Evolutionary conservation across 2,797 vertebrate genomes (phyloP), one percentile per base, ranked within the genome.

Genomic region (Myotis findleyi): DNA sequence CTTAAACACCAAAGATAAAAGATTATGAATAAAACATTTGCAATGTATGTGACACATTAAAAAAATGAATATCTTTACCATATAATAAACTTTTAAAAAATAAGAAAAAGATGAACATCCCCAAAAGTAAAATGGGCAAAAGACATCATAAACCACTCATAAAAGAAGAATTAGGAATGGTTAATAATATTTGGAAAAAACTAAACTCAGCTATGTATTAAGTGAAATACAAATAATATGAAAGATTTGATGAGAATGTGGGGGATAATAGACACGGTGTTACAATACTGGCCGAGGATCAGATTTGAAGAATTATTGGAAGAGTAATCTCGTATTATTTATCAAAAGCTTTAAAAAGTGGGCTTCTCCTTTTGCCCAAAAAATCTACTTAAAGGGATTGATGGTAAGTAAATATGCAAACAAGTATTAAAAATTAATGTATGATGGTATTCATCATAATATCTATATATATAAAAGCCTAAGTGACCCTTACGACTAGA

Each of bases 21-120:
- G 76, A 72, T 44, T 72, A 38, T 77, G 33, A 86, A 51, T 85
- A 51, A 95, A 91, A 68, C 25, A 73, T 79, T 87, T 93, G 47
- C 8, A 73, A 49, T 55, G 9, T 62, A 59, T 77, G 44, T 66
- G 68, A 76, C n/a, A 53, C 27, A 84, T 83, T 47, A 49, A 57
- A 83, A 94, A 41, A 71, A 64, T 59, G 57, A 64, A n/a, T 44
- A 73, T 73, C 5, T 2, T 57, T 71, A 87, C 11, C 33, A 30
- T 44, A 69, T 75, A 38, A 75, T 89, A 41, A 82, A 23, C 21
- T 86, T n/a, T 53, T 75, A 25, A 89, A 87, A 87, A 84, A 62
- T 62, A 83, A 87, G 75, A 87, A 81, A 88, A 85, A 83, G 20
- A 80, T 44, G 59, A 71, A 64, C 2, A 49, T 71, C 53, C 20